Conservation (phyloP, 2,797 vertebrate genomes). For the Pygocentrus nattereri region DNA sequence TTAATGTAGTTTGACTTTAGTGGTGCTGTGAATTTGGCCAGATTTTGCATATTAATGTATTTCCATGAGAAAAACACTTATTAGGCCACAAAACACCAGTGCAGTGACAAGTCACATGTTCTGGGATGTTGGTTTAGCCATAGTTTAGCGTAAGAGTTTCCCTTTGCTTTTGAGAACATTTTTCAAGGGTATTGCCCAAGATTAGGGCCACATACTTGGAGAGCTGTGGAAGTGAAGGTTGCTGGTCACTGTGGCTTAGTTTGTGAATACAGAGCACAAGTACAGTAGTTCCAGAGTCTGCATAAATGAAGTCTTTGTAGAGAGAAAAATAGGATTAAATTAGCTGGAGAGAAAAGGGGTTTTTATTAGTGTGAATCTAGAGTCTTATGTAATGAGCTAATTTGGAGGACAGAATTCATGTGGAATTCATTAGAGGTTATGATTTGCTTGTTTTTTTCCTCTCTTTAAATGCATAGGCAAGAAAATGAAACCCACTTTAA, state of each 20-base stretch:
- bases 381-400: constrained; percentile 62
- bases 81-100: background rate
- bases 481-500: background rate
- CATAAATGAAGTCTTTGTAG: constrained; percentile 53
- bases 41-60: background rate
- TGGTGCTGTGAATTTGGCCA: background rate
- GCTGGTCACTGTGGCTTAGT: constrained; percentile 1
- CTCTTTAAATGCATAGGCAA: constrained; percentile 20
- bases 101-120: background rate
- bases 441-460: constrained; percentile 47
- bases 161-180: background rate
- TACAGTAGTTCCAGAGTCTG: constrained; percentile 49
- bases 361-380: constrained; percentile 48
- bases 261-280: constrained; percentile 16
- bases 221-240: background rate
- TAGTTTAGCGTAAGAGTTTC: background rate
- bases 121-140: background rate
- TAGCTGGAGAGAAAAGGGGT: constrained; percentile 39
- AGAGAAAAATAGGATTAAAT: constrained; percentile 56
- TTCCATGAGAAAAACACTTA: background rate
- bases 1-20: background rate
- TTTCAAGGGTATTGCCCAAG: background rate
- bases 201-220: constrained; percentile 16
- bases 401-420: constrained; percentile 54
- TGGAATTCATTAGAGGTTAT: constrained; percentile 49